Evolutionary conservation across 1,140 invertebrate species (phyloP).

Genomic region (Ptiloglossa arizonensis): DNA sequence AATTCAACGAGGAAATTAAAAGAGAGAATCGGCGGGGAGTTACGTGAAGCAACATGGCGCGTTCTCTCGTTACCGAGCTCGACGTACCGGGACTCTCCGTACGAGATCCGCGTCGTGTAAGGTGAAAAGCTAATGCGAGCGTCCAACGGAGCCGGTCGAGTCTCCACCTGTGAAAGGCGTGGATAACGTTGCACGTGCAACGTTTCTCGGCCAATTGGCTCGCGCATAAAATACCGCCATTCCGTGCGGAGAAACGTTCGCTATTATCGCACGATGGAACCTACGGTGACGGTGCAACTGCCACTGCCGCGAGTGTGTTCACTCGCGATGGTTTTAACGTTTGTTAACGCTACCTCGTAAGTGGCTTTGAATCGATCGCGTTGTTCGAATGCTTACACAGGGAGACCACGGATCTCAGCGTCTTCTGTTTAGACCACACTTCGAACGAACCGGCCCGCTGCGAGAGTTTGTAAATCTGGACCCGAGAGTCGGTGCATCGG

Average conservation of each 20-base stretch:
- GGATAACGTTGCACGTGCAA: not conserved
- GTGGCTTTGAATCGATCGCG: not conserved
- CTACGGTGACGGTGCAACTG: too few relatives aligned
- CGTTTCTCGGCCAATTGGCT: conserved; percentile 36
- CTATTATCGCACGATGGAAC: not conserved
- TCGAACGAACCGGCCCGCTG: too few relatives aligned
- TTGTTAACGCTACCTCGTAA: not conserved
- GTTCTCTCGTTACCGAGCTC: not conserved
- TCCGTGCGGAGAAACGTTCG: not conserved
- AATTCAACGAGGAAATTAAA: not conserved
- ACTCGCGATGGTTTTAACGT: not conserved
- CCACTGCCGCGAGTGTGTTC: not conserved
- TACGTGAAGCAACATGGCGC: not conserved
- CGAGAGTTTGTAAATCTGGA: not conserved
- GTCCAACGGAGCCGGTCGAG: not conserved
- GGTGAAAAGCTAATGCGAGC: not conserved
- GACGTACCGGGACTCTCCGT: too few relatives aligned
- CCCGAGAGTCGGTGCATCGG: too few relatives aligned
- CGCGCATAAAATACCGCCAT: conserved; percentile 29
- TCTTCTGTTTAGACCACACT: not conserved
- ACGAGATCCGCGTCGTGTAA: too few relatives aligned
- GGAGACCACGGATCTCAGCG: not conserved
- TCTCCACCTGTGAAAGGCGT: conserved; percentile 32
- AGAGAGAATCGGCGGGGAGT: not conserved
- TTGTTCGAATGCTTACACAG: not conserved